phyloP scores from a whole-genome alignment of 1,140 invertebrate species.

The Aphis craccivora region DNA sequence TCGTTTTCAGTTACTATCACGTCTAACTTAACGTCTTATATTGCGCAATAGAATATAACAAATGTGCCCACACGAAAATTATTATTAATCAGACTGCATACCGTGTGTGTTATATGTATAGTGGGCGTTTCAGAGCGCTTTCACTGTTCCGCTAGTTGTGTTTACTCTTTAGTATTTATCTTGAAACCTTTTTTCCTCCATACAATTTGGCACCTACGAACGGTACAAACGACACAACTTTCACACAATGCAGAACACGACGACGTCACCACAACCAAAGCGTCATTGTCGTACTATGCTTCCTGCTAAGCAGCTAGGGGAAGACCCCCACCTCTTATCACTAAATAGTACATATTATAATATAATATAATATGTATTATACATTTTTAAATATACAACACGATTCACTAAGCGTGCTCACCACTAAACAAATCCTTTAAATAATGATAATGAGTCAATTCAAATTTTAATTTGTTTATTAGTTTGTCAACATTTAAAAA shows the following conservation, averaged over 20 bases:
- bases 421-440: not conserved
- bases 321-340: not conserved
- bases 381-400: not conserved
- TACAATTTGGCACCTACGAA: not conserved
- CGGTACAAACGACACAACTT: not conserved
- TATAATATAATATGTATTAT: not conserved
- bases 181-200: not conserved
- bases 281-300: not conserved
- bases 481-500: too few relatives aligned
- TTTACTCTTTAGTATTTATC: constrained; percentile 15
- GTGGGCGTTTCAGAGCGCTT: not conserved
- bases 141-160: not conserved
- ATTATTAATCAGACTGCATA: not conserved
- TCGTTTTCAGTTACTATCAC: not conserved
- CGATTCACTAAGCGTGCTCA: not conserved
- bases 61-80: not conserved
- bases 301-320: not conserved
- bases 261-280: not conserved
- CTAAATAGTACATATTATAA: not conserved
- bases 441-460: not conserved
- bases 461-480: not conserved
- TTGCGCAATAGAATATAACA: not conserved
- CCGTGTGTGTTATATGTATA: not conserved
- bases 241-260: not conserved
- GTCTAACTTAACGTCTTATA: not conserved